Percentiles rank a stretch among this genome's conserved stretches.
Conservation (phyloP, 2,797 vertebrate species). For the Darevskia nairensis region DNA sequence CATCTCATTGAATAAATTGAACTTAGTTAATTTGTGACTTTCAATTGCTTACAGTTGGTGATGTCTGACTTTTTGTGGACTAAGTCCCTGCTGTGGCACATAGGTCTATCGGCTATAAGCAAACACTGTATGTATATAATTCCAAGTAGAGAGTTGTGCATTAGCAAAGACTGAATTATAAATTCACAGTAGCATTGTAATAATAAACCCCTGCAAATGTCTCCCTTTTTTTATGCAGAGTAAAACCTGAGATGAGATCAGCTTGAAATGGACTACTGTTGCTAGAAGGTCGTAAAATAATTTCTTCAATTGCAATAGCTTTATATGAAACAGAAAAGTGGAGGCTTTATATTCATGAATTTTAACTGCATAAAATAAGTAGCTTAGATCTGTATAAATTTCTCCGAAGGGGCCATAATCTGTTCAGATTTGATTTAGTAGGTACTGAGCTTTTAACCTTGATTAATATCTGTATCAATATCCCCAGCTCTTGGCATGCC, state of each 20-base stretch:
- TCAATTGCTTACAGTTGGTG: neutral
- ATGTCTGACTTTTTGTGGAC: neutral
- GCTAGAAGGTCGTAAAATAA: slow-evolving; percentile 29
- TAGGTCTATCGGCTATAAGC: neutral
- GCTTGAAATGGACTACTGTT: slow-evolving; percentile 61
- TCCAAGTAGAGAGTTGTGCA: neutral
- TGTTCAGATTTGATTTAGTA: slow-evolving; percentile 55
- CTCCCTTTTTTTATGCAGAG: neutral
- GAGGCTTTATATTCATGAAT: slow-evolving; percentile 63
- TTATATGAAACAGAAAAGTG: slow-evolving; percentile 38
- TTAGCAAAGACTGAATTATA: neutral
- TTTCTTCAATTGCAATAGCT: slow-evolving; percentile 22
- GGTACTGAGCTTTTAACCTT: slow-evolving; percentile 56
- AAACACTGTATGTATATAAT: neutral
- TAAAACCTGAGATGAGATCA: slow-evolving; percentile 44
- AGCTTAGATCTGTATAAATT: slow-evolving; percentile 52
- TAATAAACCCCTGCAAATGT: neutral
- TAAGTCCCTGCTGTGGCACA: neutral
- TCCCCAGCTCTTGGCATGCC: slow-evolving; percentile 31
- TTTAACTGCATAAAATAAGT: slow-evolving; percentile 69
- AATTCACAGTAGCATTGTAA: neutral
- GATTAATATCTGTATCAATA: slow-evolving; percentile 61
- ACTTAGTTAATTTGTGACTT: neutral
- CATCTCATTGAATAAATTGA: no score
- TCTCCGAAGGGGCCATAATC: slow-evolving; percentile 52